These are phyloP conservation scores for Leptonema lineaticorne DNA, from an alignment of 1,140 invertebrate genomes.

Conservation along the genomic window DNA sequence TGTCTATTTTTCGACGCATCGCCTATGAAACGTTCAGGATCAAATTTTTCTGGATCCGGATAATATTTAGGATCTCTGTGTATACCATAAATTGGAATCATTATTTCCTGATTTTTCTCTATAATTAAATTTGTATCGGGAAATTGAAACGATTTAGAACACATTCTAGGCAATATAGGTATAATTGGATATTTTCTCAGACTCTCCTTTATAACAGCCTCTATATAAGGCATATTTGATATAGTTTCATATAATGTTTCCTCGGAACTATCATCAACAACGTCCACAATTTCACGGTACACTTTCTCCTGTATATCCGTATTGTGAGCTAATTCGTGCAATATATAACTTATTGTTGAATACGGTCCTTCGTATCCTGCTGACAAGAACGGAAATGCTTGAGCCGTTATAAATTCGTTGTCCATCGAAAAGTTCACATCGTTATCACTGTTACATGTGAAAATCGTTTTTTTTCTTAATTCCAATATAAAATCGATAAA, in stretches of 20 bases:
- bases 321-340: slow-evolving; percentile 54
- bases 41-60: slow-evolving; percentile 36
- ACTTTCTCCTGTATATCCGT: slow-evolving; percentile 56
- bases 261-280: slow-evolving; percentile 53
- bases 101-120: slow-evolving; percentile 26
- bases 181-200: slow-evolving; percentile 30
- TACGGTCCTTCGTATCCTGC: slow-evolving; percentile 60
- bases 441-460: too few relatives aligned
- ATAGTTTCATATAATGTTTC: slow-evolving; percentile 50
- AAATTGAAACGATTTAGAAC: slow-evolving; percentile 15
- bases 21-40: slow-evolving; percentile 29
- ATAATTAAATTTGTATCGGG: slow-evolving; percentile 24
- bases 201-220: slow-evolving; percentile 34
- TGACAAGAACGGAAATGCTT: slow-evolving; percentile 51
- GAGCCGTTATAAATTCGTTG: slow-evolving; percentile 43
- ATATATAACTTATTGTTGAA: slow-evolving; percentile 48
- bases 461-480: slow-evolving; percentile 27
- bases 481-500: slow-evolving; percentile 57
- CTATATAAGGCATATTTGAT: slow-evolving; percentile 51
- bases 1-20: slow-evolving; percentile 25
- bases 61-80: slow-evolving; percentile 36
- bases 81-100: slow-evolving; percentile 27
- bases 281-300: too few relatives aligned
- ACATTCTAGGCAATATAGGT: slow-evolving; percentile 8
- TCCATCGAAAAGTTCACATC: background rate